A percentile compares a stretch with the other conserved stretches of the same genome.
Evolutionary conservation across 2,797 vertebrate genomes (phyloP).

Genomic region (Benthosema pterotum): DNA sequence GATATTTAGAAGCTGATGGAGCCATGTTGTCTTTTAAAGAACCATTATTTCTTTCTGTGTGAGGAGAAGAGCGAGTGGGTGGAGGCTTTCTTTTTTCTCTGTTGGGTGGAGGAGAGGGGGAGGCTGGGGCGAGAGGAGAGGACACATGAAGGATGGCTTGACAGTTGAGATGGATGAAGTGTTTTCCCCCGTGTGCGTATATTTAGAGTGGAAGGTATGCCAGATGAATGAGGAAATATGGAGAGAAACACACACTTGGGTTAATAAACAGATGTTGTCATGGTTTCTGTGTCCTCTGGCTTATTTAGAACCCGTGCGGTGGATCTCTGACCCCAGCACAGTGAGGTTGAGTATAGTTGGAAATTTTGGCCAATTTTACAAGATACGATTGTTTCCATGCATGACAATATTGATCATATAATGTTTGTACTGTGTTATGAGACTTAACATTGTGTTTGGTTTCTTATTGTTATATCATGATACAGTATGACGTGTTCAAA

Average conservation of each 20-base stretch:
- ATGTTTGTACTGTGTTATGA: too few relatives aligned
- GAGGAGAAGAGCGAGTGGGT: conserved; percentile 53
- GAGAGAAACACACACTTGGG: conserved; percentile 30
- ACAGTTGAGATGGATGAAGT: conserved; percentile 65
- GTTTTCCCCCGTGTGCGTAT: conserved; percentile 46
- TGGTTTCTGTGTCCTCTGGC: conserved; percentile 61
- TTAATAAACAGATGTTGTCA: conserved; percentile 49
- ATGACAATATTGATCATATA: too few relatives aligned
- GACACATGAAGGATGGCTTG: conserved; percentile 51
- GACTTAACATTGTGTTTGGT: too few relatives aligned
- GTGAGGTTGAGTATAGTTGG: too few relatives aligned
- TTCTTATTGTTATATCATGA: too few relatives aligned
- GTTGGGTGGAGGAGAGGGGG: conserved; percentile 31
- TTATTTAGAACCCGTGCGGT: conserved; percentile 40
- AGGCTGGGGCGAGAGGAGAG: conserved; percentile 25
- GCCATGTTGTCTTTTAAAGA: too few relatives aligned
- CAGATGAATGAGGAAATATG: conserved; percentile 59
- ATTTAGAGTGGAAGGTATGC: conserved; percentile 61
- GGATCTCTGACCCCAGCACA: too few relatives aligned
- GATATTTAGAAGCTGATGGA: too few relatives aligned
- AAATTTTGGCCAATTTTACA: too few relatives aligned
- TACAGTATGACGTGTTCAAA: too few relatives aligned
- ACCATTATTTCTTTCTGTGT: too few relatives aligned
- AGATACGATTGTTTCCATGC: too few relatives aligned
- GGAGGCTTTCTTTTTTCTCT: conserved; percentile 46